Evolutionary conservation across 2,797 vertebrate species (phyloP), one percentile per base, ranked within the genome.

Genomic region (Enteromius afrohamiltoni): DNA sequence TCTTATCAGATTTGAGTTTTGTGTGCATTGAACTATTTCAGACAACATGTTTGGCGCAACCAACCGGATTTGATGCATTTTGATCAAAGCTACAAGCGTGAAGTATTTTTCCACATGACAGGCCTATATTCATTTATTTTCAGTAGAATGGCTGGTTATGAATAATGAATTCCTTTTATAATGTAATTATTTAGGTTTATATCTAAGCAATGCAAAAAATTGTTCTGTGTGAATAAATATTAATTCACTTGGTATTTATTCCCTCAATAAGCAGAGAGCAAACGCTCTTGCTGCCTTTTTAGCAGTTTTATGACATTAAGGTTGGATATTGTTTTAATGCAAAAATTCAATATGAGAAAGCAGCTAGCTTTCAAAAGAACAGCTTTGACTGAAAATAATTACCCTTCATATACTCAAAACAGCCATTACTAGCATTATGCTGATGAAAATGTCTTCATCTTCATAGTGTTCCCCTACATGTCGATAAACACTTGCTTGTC

Each of bases 401-500:
- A 45, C 69, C 26, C 26, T 29, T 62, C 26, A 29, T 7, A 29
- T 29, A 29, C 40, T 42, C 9, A 42, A 42, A 42, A 11, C 58
- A 31, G 55, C 51, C 40, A 71, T 31, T 34, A 13, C 19, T 29
- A 70, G 34, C 5, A 69, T 58, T 70, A 80, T 16, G 2, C 7
- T 7, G 6, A 34, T n/a, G 26, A 49, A 62, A 23, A 49, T 29
- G 14, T 74, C 42, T 37, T 31, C 37, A 37, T 80, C 68, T 80
- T 31, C 79, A 31, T 55, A 8, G 19, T 10, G 68, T 60, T 80
- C 19, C 51, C 4, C 21, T 47, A 17, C 13, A 34, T 42, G 55
- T 73, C 40, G 19, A 81, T 49, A 47, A 73, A 26, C 55, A 73
- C 75, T 77, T 14, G 58, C 21, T 76, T 8, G 8, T 11, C 55